Conservation (phyloP, 2,888 invertebrate genomes). For the Drosophila infuscata region DNA sequence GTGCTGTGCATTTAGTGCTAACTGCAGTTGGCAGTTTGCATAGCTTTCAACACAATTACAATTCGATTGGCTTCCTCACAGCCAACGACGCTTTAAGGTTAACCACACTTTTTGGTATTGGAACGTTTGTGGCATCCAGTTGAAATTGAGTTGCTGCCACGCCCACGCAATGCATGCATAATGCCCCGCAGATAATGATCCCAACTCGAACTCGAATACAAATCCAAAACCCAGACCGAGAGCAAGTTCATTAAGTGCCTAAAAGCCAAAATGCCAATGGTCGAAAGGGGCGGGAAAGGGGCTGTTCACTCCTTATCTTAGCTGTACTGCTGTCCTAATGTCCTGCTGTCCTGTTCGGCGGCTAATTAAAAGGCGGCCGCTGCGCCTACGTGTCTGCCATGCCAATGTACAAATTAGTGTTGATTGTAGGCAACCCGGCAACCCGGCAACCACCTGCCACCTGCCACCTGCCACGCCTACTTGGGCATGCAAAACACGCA, state of each 20-base stretch:
- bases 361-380: constrained; percentile 73
- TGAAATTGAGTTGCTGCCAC: constrained; percentile 39
- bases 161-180: constrained; percentile 11
- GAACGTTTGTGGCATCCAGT: constrained; percentile 8
- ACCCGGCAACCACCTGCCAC: background rate
- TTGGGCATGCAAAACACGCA: constrained; percentile 71
- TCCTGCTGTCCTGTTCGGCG: background rate
- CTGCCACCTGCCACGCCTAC: constrained; percentile 13
- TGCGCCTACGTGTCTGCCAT: constrained; percentile 66
- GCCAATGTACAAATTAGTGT: constrained; percentile 60
- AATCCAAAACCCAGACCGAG: background rate
- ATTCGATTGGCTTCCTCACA: constrained; percentile 6
- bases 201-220: background rate
- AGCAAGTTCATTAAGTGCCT: constrained; percentile 59
- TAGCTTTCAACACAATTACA: constrained; percentile 35
- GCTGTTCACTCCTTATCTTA: background rate
- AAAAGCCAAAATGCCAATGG: constrained; percentile 9
- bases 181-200: constrained; percentile 1
- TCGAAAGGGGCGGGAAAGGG: background rate
- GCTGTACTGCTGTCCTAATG: background rate
- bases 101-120: constrained; percentile 25
- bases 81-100: background rate
- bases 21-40: constrained; percentile 8
- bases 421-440: background rate
- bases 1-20: constrained; percentile 7